These are phyloP conservation scores for Grantiella picta DNA, from an alignment of 2,113 vertebrate species.

Conservation along the genomic window DNA sequence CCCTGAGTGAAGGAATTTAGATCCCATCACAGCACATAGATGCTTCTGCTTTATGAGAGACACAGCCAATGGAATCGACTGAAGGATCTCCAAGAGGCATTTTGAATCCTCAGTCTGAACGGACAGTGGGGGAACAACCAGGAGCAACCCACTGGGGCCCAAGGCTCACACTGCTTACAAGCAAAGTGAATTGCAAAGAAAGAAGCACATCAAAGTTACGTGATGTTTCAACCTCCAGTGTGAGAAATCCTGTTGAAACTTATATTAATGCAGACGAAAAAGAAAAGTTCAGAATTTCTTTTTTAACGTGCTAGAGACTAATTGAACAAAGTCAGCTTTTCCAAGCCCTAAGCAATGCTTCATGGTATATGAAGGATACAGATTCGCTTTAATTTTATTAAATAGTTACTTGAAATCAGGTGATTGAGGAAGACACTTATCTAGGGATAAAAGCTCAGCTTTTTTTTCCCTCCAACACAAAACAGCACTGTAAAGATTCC, in stretches of 20 bases:
- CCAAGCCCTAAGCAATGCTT: neutral
- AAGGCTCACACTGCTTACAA: neutral
- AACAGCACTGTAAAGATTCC: neutral
- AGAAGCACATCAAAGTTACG: rapidly evolving
- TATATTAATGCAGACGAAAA: neutral
- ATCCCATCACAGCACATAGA: neutral
- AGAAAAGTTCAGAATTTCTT: neutral
- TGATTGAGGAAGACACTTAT: neutral
- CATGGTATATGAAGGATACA: neutral
- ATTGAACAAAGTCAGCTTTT: neutral
- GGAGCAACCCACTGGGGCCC: neutral
- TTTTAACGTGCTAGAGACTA: neutral
- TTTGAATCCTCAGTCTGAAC: neutral
- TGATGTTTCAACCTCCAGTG: neutral
- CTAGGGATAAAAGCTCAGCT: neutral
- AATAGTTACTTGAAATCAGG: neutral
- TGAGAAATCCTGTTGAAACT: neutral
- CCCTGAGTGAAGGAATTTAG: neutral
- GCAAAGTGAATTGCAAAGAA: neutral
- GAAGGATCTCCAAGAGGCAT: neutral
- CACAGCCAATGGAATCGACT: rapidly evolving
- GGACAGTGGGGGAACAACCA: neutral
- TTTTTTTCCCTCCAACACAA: neutral
- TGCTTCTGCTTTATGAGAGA: neutral
- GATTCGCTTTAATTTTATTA: neutral